These are phyloP conservation scores for Solea senegalensis DNA, from an alignment of 2,113 vertebrate species.

Conservation along the genomic window DNA sequence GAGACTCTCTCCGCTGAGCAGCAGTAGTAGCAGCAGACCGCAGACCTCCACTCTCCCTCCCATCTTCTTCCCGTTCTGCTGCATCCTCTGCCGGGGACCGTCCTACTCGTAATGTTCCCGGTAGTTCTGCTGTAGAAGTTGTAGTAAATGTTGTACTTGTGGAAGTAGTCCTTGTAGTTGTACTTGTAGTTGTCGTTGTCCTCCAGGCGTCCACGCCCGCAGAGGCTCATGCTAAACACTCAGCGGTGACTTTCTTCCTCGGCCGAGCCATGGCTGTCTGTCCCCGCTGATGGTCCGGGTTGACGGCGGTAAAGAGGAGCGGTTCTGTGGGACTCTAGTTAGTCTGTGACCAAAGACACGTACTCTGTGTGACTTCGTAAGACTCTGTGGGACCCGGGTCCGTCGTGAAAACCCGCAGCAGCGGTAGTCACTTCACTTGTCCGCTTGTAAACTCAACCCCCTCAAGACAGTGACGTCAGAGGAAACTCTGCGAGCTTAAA, in stretches of 20 bases:
- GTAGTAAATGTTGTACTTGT: background rate
- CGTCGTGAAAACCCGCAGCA: background rate
- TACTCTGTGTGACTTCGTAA: background rate
- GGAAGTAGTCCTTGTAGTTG: background rate
- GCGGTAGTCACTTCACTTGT: too few species aligned
- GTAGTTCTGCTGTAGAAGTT: background rate
- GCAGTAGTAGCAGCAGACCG: constrained; percentile 40
- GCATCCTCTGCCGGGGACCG: background rate
- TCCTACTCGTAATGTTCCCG: background rate
- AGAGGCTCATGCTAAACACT: constrained; percentile 45
- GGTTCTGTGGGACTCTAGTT: background rate
- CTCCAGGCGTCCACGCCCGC: constrained; percentile 23
- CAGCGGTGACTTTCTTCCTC: constrained; percentile 40
- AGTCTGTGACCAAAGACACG: background rate
- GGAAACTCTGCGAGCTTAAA: background rate
- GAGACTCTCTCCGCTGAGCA: constrained; percentile 31
- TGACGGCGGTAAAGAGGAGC: too few species aligned
- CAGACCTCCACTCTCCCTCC: constrained; percentile 47
- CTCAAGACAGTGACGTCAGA: background rate
- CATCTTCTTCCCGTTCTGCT: background rate
- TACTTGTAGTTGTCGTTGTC: background rate
- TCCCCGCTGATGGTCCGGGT: constrained; percentile 1
- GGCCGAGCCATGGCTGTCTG: constrained; percentile 43
- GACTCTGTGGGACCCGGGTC: background rate
- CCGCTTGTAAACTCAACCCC: background rate